Evolutionary conservation across 2,113 vertebrate genomes (phyloP).

Genomic region (Isichthys henryi): DNA sequence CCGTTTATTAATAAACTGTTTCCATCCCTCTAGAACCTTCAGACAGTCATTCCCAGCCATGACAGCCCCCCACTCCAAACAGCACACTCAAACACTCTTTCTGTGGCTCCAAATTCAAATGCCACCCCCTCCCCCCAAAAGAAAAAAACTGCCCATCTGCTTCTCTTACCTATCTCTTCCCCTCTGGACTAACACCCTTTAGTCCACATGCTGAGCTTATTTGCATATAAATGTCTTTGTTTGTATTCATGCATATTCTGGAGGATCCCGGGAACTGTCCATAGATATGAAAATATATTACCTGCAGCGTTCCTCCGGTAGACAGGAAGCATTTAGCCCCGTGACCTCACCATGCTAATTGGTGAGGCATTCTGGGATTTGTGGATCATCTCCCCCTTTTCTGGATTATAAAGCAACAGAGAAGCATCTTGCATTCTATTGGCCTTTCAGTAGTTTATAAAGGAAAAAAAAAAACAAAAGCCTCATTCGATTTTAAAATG

Average conservation of each 20-base stretch:
- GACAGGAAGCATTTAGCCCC: constrained; percentile 37
- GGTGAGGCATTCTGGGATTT: constrained; percentile 15
- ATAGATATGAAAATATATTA: constrained; percentile 63
- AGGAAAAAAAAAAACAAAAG: not conserved
- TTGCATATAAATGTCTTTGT: constrained; percentile 70
- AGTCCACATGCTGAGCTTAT: constrained; percentile 48
- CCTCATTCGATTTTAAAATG: not conserved
- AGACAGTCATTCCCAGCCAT: not conserved
- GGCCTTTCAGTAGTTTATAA: not conserved
- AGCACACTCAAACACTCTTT: not conserved
- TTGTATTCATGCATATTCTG: constrained; percentile 62
- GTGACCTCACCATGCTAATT: constrained; percentile 25
- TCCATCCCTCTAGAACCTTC: not conserved
- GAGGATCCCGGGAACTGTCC: constrained; percentile 54
- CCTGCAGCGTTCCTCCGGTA: constrained; percentile 37
- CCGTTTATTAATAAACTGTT: not conserved
- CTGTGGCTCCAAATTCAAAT: not conserved
- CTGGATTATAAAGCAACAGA: constrained; percentile 2
- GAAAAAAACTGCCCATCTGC: constrained; percentile 19
- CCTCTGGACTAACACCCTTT: constrained; percentile 41
- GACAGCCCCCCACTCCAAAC: not conserved
- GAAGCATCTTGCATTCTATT: not conserved
- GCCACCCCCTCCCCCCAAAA: not conserved
- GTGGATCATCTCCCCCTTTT: not conserved
- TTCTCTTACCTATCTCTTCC: not conserved